phyloP scores from a whole-genome alignment of 2,888 invertebrate species.

The Cephus runcator region DNA sequence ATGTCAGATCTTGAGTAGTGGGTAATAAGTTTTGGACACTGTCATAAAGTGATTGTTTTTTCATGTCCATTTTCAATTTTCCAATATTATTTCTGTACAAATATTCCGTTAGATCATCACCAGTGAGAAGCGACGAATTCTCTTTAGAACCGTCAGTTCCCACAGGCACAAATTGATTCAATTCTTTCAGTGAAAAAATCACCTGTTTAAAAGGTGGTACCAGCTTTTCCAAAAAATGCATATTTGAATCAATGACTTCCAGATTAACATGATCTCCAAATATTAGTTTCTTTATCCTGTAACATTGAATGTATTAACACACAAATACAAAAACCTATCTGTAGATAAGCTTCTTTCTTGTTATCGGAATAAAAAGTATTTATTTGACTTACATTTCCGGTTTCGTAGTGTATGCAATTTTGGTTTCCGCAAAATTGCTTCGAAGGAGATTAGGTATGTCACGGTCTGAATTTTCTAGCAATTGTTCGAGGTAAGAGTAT shows the following conservation, averaged over 20 bases:
- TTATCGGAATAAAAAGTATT: not conserved
- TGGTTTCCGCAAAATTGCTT: constrained; percentile 47
- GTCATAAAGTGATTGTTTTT: constrained; percentile 38
- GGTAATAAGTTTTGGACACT: constrained; percentile 5
- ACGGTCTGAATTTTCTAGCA: constrained; percentile 41
- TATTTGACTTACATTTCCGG: constrained; percentile 49
- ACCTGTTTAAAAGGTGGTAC: constrained; percentile 45
- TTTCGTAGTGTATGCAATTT: constrained; percentile 52
- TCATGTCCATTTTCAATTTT: constrained; percentile 36
- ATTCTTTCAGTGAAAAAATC: constrained; percentile 33
- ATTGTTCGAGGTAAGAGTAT: constrained; percentile 48
- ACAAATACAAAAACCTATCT: not conserved
- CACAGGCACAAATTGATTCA: constrained; percentile 35
- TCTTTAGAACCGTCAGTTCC: constrained; percentile 9
- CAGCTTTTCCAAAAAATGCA: constrained; percentile 55
- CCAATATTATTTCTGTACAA: constrained; percentile 42
- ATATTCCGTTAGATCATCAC: constrained; percentile 44
- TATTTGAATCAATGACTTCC: constrained; percentile 40
- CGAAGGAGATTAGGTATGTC: constrained; percentile 45
- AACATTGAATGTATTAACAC: constrained; percentile 16
- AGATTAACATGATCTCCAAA: constrained; percentile 43
- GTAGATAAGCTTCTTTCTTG: not conserved
- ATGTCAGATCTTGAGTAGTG: not conserved
- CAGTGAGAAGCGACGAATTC: not conserved
- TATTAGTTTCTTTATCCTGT: constrained; percentile 46